Conservation (phyloP, 2,113 vertebrate species). For the Petroica traversi region DNA sequence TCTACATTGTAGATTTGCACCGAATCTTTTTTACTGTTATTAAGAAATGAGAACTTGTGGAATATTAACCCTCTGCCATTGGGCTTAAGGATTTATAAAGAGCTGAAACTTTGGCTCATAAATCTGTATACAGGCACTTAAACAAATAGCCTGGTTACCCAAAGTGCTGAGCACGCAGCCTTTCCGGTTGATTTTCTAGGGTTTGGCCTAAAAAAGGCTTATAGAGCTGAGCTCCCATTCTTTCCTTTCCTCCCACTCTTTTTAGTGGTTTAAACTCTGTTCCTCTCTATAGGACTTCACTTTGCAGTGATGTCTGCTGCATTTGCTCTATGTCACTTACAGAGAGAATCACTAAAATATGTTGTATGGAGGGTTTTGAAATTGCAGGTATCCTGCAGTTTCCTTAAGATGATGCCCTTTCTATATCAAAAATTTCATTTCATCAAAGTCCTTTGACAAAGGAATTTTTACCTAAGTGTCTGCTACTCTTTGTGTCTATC, state of each 20-base stretch:
- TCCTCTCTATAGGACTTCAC: background rate
- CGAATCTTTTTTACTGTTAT: background rate
- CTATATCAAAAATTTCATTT: background rate
- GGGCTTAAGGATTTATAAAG: slow-evolving; percentile 17
- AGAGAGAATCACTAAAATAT: background rate
- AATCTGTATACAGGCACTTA: slow-evolving; percentile 39
- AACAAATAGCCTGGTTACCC: slow-evolving; percentile 38
- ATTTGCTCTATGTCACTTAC: background rate
- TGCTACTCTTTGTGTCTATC: background rate
- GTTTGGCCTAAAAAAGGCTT: slow-evolving; percentile 38
- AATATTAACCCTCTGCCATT: background rate
- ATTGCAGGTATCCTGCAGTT: background rate
- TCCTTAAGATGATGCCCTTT: background rate
- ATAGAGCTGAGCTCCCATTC: background rate
- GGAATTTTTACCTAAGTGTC: background rate
- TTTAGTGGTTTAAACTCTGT: slow-evolving; percentile 29
- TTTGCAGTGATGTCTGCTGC: background rate
- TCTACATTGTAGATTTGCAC: background rate
- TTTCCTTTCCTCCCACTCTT: slow-evolving; percentile 25
- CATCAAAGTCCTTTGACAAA: background rate
- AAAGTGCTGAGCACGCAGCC: slow-evolving; percentile 22
- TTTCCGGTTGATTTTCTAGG: background rate
- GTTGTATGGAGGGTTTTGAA: background rate
- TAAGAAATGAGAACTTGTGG: background rate
- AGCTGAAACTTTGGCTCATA: slow-evolving; percentile 23